Evolutionary conservation across 2,113 vertebrate genomes (phyloP).

Genomic region (Cromileptes altivelis): DNA sequence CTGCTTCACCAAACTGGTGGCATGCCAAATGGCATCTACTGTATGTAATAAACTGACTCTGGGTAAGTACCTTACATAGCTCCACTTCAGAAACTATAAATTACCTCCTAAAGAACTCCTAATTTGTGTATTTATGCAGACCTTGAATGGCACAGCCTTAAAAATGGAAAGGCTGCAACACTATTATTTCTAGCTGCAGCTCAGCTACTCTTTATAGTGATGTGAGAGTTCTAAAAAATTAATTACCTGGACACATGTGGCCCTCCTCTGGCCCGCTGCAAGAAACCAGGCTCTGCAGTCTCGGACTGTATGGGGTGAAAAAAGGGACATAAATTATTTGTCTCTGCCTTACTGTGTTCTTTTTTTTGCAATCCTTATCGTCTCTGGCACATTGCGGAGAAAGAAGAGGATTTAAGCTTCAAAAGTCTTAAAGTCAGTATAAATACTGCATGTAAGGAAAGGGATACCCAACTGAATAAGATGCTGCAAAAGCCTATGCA

Average conservation of each 20-base stretch:
- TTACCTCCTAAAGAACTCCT: background rate
- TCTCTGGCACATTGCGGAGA: constrained; percentile 24
- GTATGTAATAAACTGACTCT: too few relatives aligned
- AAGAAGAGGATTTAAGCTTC: constrained; percentile 47
- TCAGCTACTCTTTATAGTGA: constrained; percentile 13
- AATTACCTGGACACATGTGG: constrained; percentile 35
- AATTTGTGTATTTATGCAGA: constrained; percentile 25
- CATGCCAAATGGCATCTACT: too few relatives aligned
- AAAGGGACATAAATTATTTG: constrained; percentile 41
- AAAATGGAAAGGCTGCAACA: background rate
- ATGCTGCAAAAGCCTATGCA: constrained; percentile 8
- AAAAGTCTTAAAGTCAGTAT: constrained; percentile 34
- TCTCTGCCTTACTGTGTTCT: constrained; percentile 11
- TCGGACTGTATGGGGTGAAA: background rate
- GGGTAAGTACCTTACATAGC: too few relatives aligned
- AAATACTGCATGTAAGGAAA: constrained; percentile 32
- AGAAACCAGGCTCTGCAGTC: constrained; percentile 8
- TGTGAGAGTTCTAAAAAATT: constrained; percentile 24
- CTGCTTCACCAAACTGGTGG: too few relatives aligned
- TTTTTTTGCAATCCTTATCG: constrained; percentile 41
- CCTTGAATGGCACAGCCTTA: background rate
- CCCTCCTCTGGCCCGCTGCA: constrained; percentile 2
- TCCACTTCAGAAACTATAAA: too few relatives aligned
- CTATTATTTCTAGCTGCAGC: constrained; percentile 21
- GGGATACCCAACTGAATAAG: constrained; percentile 19